Percentiles rank a stretch among this genome's conserved stretches.
Conservation (phyloP, 2,888 invertebrate species). For the Saturnia japonica region DNA sequence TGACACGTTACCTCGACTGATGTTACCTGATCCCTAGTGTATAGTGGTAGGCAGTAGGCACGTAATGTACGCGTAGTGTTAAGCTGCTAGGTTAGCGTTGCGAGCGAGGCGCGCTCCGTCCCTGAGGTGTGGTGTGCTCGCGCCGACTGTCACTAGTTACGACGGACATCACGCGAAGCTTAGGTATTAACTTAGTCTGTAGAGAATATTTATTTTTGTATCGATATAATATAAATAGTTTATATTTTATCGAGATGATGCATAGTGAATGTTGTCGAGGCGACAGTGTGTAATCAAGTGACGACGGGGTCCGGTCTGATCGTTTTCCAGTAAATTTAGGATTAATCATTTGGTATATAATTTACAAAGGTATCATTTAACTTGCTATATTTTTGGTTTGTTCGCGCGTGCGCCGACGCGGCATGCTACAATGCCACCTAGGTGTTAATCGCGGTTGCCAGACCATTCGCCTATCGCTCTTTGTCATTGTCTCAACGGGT, state of each 20-base stretch:
- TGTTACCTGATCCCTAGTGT: constrained; percentile 78
- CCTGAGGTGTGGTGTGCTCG: constrained; percentile 63
- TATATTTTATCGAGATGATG: constrained; percentile 81
- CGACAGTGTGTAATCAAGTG: constrained; percentile 67
- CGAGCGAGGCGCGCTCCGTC: constrained; percentile 75
- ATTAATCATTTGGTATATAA: constrained; percentile 62
- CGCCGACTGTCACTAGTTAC: constrained; percentile 64
- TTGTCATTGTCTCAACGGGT: constrained; percentile 79
- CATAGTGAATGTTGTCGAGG: constrained; percentile 80
- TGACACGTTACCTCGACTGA: constrained; percentile 82
- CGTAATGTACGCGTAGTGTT: constrained; percentile 75
- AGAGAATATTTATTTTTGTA: constrained; percentile 83
- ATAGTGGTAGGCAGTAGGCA: constrained; percentile 37
- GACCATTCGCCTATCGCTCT: constrained; percentile 66
- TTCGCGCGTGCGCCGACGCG: constrained; percentile 31
- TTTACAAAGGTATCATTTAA: constrained; percentile 63
- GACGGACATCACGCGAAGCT: constrained; percentile 78
- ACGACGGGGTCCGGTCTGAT: constrained; percentile 47
- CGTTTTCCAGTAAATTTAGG: constrained; percentile 51
- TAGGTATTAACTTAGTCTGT: constrained; percentile 80
- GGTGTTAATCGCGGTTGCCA: constrained; percentile 36
- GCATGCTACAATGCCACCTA: constrained; percentile 27
- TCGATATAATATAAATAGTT: constrained; percentile 51
- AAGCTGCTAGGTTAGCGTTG: constrained; percentile 68
- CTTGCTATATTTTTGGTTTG: constrained; percentile 45